Base-by-base conservation (phyloP, 2,113 vertebrate species). In the Nothocercus julius region DNA sequence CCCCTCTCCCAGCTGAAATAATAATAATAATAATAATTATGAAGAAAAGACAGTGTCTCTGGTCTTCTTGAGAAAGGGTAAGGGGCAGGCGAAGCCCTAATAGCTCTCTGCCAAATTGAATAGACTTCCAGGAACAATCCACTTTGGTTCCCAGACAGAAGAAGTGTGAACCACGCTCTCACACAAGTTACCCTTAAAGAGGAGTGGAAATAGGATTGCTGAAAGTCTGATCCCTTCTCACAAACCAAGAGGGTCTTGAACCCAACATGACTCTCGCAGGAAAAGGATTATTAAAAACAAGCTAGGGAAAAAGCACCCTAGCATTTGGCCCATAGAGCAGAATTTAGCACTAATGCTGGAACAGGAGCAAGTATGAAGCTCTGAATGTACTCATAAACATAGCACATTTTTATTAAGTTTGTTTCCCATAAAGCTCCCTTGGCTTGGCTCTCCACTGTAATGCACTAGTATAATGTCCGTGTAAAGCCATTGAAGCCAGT, bases 81-180 rank as follows among this genome's bases (percentile, higher is more conserved):
- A 59, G 64, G 45, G 47, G 6, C 42, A 64, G 69, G 11, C 85
- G 32, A 22, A 68, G 8, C n/a, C 74, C 1, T 0, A 2, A 51
- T 72, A 89, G n/a, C 13, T 89, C 49, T 32, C 59, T 93, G 91
- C 64, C 90, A 93, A 89, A 27, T 20, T 0, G 0, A 5, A 59
- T 56, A 42, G 68, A 28, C 1, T 4, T 6, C 1, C 0, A 0
- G 3, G 6, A 32, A 32, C 10, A 22, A 13, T 0, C 0, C 0
- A 2, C 38, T 64, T 47, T 66, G 22, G 45, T 82, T 96, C 89
- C 86, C 86, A 93, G 73, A 74, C 68, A 45, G 59, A 5, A 69
- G 18, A 19, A 6, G n/a, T 44, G 3, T 0, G 3, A 84, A 66
- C 6, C 22, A 40, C 0, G 0, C 2, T 92, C 61, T 81, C 61